Evolutionary conservation across 2,888 invertebrate genomes (phyloP).

Genomic region (Liopterus haemorrhoidalis): DNA sequence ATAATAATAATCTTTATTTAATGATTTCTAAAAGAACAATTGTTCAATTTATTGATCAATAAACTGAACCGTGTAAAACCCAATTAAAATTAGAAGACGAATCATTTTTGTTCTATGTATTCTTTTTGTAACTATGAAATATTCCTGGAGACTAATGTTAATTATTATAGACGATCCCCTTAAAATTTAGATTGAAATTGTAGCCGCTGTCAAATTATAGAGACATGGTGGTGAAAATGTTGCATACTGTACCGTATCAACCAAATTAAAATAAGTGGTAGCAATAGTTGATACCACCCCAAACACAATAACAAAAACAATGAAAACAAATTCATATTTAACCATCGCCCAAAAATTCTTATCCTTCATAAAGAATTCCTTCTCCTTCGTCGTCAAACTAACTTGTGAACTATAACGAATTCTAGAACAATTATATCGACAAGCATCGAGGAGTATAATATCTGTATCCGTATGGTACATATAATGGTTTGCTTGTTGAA

Average conservation of each 20-base stretch:
- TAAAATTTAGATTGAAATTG: no score
- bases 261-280: slow-evolving; percentile 66
- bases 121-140: no score
- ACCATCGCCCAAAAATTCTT: no score
- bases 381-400: background rate
- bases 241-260: slow-evolving; percentile 57
- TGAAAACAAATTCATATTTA: slow-evolving; percentile 41
- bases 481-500: slow-evolving; percentile 19
- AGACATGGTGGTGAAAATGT: slow-evolving; percentile 69
- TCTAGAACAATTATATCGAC: slow-evolving; percentile 15
- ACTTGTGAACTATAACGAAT: slow-evolving; percentile 20
- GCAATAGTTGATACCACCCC: slow-evolving; percentile 60
- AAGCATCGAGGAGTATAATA: slow-evolving; percentile 6
- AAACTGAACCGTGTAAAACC: no score
- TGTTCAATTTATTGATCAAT: no score
- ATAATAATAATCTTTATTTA: no score
- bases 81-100: no score
- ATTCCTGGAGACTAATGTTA: no score
- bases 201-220: slow-evolving; percentile 56
- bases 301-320: slow-evolving; percentile 53
- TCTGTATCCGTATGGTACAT: slow-evolving; percentile 16
- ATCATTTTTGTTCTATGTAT: no score
- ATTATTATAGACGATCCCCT: no score
- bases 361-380: slow-evolving; percentile 29
- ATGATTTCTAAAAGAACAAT: no score